Evolutionary conservation across 1,140 invertebrate genomes (phyloP).

Genomic region (Caenorhabditis latens): DNA sequence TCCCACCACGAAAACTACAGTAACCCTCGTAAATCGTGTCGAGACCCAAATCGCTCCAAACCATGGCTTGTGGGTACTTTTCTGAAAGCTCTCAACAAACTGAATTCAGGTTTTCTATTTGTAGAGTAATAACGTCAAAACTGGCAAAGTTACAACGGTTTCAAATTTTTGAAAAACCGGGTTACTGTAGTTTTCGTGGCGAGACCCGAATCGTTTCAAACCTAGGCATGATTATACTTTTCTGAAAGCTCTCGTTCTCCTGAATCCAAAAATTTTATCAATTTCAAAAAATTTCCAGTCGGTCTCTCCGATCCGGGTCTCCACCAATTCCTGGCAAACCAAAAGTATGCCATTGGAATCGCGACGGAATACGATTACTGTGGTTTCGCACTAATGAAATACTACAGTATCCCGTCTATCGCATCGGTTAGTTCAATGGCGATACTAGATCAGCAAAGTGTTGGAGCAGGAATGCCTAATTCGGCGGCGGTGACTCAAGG

Average conservation of each 20-base stretch:
- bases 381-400: conserved; percentile 9
- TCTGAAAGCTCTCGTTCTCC: not conserved
- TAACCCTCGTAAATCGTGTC: too few relatives aligned
- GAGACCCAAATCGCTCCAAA: too few relatives aligned
- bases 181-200: too few relatives aligned
- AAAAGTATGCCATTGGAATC: conserved; percentile 24
- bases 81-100: not conserved
- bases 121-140: too few relatives aligned
- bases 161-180: too few relatives aligned
- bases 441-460: not conserved
- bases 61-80: not conserved
- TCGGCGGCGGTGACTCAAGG: not conserved
- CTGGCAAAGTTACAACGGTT: too few relatives aligned
- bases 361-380: conserved; percentile 26
- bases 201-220: too few relatives aligned
- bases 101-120: too few relatives aligned
- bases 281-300: not conserved
- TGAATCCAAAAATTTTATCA: not conserved
- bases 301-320: conserved; percentile 17
- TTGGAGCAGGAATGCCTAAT: conserved; percentile 2
- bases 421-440: conserved; percentile 9
- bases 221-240: not conserved
- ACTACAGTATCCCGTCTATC: conserved; percentile 2
- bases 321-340: not conserved
- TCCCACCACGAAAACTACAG: too few relatives aligned